These are phyloP conservation scores for Penelope pileata DNA, from an alignment of 2,113 vertebrate species.

Conservation along the genomic window DNA sequence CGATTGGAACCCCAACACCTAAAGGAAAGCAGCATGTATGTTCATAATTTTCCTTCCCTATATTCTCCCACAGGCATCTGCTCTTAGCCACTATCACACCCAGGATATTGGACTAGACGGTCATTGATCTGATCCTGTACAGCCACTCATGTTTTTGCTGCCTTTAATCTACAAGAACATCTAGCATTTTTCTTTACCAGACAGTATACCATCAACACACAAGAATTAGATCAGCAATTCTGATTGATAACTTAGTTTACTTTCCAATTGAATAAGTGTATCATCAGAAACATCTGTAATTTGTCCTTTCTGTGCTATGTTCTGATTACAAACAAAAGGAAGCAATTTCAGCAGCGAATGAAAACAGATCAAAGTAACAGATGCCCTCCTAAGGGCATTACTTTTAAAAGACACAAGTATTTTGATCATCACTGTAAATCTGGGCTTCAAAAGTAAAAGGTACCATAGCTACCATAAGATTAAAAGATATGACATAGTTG, in stretches of 20 bases:
- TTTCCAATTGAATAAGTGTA: constrained; percentile 4
- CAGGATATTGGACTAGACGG: constrained; percentile 1
- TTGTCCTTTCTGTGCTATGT: not conserved
- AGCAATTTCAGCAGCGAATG: constrained; percentile 40
- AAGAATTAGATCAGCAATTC: constrained; percentile 22
- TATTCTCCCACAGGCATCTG: not conserved
- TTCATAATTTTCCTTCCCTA: not conserved
- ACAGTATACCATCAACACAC: not conserved
- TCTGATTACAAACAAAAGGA: constrained; percentile 31
- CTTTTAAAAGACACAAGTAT: constrained; percentile 11
- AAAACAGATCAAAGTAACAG: constrained; percentile 37
- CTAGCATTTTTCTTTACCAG: not conserved
- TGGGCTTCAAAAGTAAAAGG: not conserved
- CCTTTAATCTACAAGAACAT: constrained; percentile 26
- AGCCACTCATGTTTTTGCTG: not conserved
- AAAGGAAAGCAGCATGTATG: not conserved
- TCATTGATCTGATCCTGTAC: constrained; percentile 19
- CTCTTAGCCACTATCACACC: not conserved
- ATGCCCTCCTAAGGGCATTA: not conserved
- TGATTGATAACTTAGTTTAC: constrained; percentile 22
- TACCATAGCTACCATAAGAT: not conserved
- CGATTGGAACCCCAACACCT: not conserved
- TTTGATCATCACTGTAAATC: constrained; percentile 13
- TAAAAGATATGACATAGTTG: not conserved
- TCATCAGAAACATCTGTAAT: constrained; percentile 32